Evolutionary conservation across 2,797 vertebrate species (phyloP).

Genomic region (Martes flavigula): DNA sequence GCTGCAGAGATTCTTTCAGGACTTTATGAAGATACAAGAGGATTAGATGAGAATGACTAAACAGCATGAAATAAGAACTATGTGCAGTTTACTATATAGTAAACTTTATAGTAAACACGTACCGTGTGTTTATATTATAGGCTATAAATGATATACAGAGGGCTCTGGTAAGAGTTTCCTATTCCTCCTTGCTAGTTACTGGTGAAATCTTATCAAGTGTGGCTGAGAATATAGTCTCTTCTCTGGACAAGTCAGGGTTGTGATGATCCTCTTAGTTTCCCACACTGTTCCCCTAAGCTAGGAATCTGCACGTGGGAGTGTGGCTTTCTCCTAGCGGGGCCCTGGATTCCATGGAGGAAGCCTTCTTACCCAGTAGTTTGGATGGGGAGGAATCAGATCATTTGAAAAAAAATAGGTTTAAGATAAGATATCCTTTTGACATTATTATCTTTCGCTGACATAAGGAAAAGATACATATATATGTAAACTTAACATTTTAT

Average conservation of each 20-base stretch:
- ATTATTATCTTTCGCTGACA: not conserved
- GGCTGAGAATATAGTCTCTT: conserved; percentile 4
- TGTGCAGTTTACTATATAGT: not conserved
- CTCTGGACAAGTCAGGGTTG: not conserved
- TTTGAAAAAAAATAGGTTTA: not conserved
- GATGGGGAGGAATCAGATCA: not conserved
- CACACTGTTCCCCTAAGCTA: not conserved
- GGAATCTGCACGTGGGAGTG: not conserved
- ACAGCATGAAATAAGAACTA: conserved; percentile 45
- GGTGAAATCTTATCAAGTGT: conserved; percentile 44
- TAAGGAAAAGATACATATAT: not conserved
- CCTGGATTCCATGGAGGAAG: not conserved
- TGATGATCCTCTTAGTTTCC: not conserved
- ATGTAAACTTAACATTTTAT: not conserved
- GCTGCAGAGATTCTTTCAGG: not conserved
- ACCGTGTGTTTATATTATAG: conserved; percentile 15
- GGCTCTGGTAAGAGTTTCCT: conserved; percentile 18
- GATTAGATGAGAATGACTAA: conserved; percentile 26
- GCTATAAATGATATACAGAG: conserved; percentile 23
- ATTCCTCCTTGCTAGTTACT: conserved; percentile 9
- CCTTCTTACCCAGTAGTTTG: not conserved
- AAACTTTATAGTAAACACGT: not conserved
- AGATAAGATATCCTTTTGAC: not conserved
- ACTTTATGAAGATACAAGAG: conserved; percentile 37
- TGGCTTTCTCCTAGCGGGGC: not conserved